phyloP scores from a whole-genome alignment of 1,140 invertebrate species.

The Sesamia nonagrioides region DNA sequence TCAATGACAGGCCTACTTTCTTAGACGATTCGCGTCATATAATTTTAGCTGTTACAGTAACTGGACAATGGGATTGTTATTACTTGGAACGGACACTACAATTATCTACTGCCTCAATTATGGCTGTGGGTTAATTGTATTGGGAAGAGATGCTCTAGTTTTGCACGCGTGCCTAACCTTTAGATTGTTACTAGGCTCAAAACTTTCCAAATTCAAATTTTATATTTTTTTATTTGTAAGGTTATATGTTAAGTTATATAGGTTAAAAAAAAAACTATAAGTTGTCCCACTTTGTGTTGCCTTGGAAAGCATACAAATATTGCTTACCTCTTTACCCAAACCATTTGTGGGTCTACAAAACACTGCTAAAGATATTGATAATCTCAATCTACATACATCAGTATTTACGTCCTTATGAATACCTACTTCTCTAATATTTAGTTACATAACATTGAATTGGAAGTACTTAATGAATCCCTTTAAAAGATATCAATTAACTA shows the following conservation, averaged over 20 bases:
- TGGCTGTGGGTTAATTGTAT: slow-evolving; percentile 67
- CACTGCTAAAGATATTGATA: not conserved
- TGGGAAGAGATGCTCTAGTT: slow-evolving; percentile 43
- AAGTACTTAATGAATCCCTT: no score
- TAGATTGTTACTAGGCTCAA: not conserved
- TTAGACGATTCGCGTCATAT: slow-evolving; percentile 65
- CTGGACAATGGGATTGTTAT: slow-evolving; percentile 73
- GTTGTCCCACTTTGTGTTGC: no score
- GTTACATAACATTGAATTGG: no score
- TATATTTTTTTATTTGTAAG: no score
- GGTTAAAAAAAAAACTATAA: no score
- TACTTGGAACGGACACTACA: slow-evolving; percentile 67
- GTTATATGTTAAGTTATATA: no score
- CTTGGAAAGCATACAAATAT: no score
- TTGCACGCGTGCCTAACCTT: not conserved
- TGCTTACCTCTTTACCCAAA: no score
- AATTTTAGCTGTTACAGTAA: slow-evolving; percentile 75
- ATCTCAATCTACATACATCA: not conserved
- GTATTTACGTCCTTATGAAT: no score
- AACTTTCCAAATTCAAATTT: no score
- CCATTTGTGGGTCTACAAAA: not conserved
- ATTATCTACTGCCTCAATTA: slow-evolving; percentile 64
- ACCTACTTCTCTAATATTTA: no score
- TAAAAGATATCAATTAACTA: no score
- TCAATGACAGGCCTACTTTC: slow-evolving; percentile 80